phyloP scores from a whole-genome alignment of 1,140 invertebrate genomes.

The Hypsibius dujardini region DNA sequence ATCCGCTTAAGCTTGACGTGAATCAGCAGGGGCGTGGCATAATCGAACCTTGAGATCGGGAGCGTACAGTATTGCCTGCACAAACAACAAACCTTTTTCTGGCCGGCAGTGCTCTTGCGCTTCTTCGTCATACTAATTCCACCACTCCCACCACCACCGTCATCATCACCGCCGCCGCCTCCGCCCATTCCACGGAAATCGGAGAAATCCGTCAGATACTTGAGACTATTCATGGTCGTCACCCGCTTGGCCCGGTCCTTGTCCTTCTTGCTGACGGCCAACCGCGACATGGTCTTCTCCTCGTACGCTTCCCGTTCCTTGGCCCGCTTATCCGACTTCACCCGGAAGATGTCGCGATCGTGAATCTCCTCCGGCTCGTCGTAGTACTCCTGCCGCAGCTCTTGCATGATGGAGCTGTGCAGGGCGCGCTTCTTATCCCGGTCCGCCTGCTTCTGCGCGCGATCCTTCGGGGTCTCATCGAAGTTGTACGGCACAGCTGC shows the following conservation, averaged over 20 bases:
- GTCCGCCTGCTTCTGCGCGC: conserved; percentile 52
- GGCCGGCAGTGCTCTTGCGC: too few species aligned
- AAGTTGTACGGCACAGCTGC: conserved; percentile 28
- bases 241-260: conserved; percentile 55
- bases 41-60: too few species aligned
- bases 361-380: conserved; percentile 71
- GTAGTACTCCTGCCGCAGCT: conserved; percentile 74
- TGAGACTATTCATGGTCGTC: conserved; percentile 50
- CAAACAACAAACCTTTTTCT: too few species aligned
- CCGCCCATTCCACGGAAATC: conserved; percentile 27
- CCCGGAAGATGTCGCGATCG: conserved; percentile 35
- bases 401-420: conserved; percentile 64
- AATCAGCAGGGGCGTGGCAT: too few species aligned
- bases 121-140: too few species aligned
- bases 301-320: conserved; percentile 46
- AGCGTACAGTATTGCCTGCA: too few species aligned
- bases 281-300: conserved; percentile 71
- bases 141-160: too few species aligned
- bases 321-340: conserved; percentile 28
- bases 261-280: conserved; percentile 67
- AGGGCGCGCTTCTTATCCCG: conserved; percentile 57
- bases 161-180: conserved; percentile 14
- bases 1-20: too few species aligned
- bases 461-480: conserved; percentile 51
- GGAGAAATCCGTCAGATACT: conserved; percentile 44